phyloP scores from a whole-genome alignment of 2,797 vertebrate species.

The Chrosomus eos region DNA sequence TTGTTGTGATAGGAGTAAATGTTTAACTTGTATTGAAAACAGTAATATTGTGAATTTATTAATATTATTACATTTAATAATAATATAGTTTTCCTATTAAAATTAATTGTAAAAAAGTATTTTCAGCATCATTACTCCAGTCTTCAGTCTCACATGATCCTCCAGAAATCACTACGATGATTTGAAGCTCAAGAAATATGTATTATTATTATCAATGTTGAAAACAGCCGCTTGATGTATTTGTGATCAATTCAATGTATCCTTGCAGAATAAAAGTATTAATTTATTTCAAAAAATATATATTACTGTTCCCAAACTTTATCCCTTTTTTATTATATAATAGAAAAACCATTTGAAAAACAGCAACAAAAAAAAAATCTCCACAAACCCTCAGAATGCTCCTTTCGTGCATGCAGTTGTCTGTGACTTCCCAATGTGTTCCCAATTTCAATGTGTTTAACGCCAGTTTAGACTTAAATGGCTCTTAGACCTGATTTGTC shows the following conservation, averaged over 20 bases:
- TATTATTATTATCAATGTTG: background rate
- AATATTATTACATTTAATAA: no score
- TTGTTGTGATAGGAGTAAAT: no score
- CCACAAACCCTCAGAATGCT: background rate
- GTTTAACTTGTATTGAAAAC: no score
- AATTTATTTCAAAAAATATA: no score
- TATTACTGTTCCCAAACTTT: no score
- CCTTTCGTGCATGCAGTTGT: background rate
- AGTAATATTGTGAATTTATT: no score
- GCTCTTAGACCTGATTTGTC: constrained; percentile 31
- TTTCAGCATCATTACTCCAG: background rate
- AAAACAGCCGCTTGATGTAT: background rate
- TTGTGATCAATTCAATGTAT: background rate
- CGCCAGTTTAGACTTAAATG: constrained; percentile 61
- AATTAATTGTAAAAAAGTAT: no score
- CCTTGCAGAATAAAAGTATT: no score
- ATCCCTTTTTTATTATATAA: no score
- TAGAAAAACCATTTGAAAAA: no score
- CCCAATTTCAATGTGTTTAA: constrained; percentile 29
- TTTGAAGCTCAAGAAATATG: background rate
- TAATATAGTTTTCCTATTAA: no score
- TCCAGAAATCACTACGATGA: background rate
- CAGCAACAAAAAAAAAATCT: constrained; percentile 1
- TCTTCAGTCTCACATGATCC: background rate
- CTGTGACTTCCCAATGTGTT: constrained; percentile 5